Percentiles rank a stretch among this genome's conserved stretches.
Conservation (phyloP, 2,888 invertebrate species). For the Caenorhabditis sp. region DNA sequence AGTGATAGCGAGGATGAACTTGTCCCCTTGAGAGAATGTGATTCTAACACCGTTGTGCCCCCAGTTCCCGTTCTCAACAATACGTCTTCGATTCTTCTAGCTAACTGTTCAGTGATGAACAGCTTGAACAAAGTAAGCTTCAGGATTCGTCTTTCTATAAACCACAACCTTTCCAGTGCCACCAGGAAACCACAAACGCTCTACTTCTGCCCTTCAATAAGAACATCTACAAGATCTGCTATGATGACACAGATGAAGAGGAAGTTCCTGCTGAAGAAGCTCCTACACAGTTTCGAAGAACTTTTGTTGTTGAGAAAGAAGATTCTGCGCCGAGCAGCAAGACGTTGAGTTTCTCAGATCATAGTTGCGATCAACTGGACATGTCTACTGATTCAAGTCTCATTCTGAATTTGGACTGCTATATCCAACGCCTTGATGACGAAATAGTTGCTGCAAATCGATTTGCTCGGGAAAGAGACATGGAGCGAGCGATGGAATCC, state of each 20-base stretch:
- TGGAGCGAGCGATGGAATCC: slow-evolving; percentile 24
- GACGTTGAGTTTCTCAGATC: slow-evolving; percentile 1
- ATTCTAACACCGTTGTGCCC: slow-evolving; percentile 42
- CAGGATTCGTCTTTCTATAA: no score
- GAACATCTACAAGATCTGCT: slow-evolving; percentile 38
- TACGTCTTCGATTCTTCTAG: slow-evolving; percentile 47
- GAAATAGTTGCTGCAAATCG: slow-evolving; percentile 35
- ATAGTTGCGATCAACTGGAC: slow-evolving; percentile 28
- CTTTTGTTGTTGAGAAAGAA: slow-evolving; percentile 20
- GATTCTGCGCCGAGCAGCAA: background rate
- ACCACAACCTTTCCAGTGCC: slow-evolving; percentile 15
- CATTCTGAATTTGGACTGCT: slow-evolving; percentile 27
- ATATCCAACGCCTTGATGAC: slow-evolving; percentile 38
- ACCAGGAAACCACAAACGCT: slow-evolving; percentile 28
- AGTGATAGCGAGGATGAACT: slow-evolving; percentile 26
- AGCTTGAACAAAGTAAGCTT: slow-evolving; percentile 36
- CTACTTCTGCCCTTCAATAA: slow-evolving; percentile 1
- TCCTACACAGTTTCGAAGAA: background rate
- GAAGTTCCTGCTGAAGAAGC: slow-evolving; percentile 29
- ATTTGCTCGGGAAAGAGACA: slow-evolving; percentile 26
- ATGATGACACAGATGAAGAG: slow-evolving; percentile 53
- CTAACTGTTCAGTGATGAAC: slow-evolving; percentile 12
- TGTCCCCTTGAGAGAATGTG: slow-evolving; percentile 28
- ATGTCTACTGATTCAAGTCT: slow-evolving; percentile 35
- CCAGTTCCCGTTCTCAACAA: slow-evolving; percentile 21